Evolutionary conservation across 2,113 vertebrate species (phyloP), one percentile per base, ranked within the genome.

Genomic region (Oreotragus oreotragus): DNA sequence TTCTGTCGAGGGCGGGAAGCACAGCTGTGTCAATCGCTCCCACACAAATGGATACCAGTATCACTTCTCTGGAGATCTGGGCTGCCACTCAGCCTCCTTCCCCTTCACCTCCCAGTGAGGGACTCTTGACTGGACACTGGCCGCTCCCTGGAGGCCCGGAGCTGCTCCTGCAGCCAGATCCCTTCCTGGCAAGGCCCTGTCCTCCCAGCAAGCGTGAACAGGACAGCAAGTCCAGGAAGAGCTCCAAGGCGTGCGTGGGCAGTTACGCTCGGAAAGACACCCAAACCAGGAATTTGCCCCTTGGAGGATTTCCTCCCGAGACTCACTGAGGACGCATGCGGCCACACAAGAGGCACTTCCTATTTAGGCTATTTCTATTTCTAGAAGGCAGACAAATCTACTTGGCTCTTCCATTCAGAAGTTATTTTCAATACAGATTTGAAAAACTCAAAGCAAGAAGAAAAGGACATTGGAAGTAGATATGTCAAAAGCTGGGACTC

Each of bases 301-400:
- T 45, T 15, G 30, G 2, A 77, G 57, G 53, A 58, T 11, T 57
- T 39, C 84, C 55, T 12, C 64, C 28, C 11, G 25, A 2, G 23
- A 39, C 57, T 45, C 10, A 1, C 28, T 39, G 39, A 84, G 88
- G 70, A 80, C 64, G 16, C 58, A 2, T 1, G 7, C 25, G 27
- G 5, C 53, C 43, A n/a, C 30, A 12, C 1, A 3, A 53, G 66
- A 39, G 33, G 30, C 36, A 97, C 97, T 98, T 98, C 97, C 98
- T 97, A 97, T 73, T 95, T 91, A 94, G 93, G 73, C 49, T 13
- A 62, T 92, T 98, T 98, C 97, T 97, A 51, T 92, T 98, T 98
- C 98, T 96, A 87, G 92, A 96, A 95, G 93, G 62, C 66, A 85
- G 70, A 85, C 80, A 76, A 93, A 77, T 83, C n/a, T 27, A 30